Conservation (phyloP, 1,140 invertebrate species). For the Pseudomyrmex dendroicus region DNA sequence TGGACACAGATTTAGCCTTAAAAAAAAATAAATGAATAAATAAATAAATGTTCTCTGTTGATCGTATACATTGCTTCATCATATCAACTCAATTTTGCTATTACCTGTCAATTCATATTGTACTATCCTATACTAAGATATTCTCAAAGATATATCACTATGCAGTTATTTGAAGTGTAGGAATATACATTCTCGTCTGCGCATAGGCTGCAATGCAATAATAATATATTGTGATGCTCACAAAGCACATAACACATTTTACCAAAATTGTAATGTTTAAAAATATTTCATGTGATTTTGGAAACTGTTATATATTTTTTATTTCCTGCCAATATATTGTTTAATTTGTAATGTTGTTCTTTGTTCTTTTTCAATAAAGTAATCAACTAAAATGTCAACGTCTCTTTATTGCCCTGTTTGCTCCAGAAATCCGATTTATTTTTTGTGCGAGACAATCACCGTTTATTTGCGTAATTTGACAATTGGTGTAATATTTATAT, state of each 20-base stretch:
- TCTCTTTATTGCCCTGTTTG: neutral
- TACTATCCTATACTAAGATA: conserved; percentile 78
- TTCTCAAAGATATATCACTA: conserved; percentile 79
- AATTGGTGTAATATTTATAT: conserved; percentile 9
- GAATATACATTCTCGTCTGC: conserved; percentile 81
- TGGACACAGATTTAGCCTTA: conserved; percentile 69
- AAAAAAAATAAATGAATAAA: neutral
- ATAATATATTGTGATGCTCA: conserved; percentile 84
- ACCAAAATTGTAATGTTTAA: conserved; percentile 83
- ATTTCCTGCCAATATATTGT: conserved; percentile 83
- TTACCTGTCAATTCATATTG: conserved; percentile 78
- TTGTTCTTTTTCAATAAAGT: conserved; percentile 86
- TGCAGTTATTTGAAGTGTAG: conserved; percentile 79
- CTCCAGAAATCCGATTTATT: neutral
- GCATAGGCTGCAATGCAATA: conserved; percentile 84
- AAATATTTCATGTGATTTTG: conserved; percentile 84
- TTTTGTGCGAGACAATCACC: neutral
- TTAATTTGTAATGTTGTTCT: conserved; percentile 85
- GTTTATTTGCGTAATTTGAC: neutral
- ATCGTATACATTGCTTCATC: conserved; percentile 66
- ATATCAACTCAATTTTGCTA: conserved; percentile 73
- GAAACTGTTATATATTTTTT: conserved; percentile 85
- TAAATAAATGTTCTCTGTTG: conserved; percentile 67
- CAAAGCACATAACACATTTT: conserved; percentile 84
- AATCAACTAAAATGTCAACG: conserved; percentile 72